A percentile compares a stretch with the other conserved stretches of the same genome.
These are phyloP conservation scores for Larimichthys crocea DNA, from an alignment of 2,113 vertebrate genomes.

Conservation along the genomic window DNA sequence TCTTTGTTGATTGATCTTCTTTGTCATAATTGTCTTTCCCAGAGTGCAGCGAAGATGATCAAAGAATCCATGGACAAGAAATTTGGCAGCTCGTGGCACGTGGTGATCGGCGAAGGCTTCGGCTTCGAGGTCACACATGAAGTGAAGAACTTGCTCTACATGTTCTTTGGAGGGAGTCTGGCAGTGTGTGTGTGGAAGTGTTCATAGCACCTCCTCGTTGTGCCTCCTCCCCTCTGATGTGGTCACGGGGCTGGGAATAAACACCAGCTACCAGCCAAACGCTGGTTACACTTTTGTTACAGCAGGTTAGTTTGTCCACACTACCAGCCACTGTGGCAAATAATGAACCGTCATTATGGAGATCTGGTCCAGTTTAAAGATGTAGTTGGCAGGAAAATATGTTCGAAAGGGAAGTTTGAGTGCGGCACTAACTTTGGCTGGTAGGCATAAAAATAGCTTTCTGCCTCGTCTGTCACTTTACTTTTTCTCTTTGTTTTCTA, in stretches of 20 bases:
- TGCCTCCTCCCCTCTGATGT: constrained; percentile 33
- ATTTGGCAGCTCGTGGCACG: constrained; percentile 98
- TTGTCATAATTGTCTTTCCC: neutral
- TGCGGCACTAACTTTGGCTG: constrained; percentile 31
- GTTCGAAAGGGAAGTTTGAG: constrained; percentile 42
- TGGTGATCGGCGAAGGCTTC: constrained; percentile 97
- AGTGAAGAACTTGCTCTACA: constrained; percentile 97
- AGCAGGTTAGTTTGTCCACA: constrained; percentile 32
- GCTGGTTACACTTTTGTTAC: constrained; percentile 38
- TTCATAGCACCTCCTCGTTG: constrained; percentile 86
- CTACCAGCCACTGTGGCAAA: constrained; percentile 38
- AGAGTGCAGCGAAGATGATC: constrained; percentile 99
- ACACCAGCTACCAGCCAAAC: constrained; percentile 55
- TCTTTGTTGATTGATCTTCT: neutral
- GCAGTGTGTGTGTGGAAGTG: constrained; percentile 98
- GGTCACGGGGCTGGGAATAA: constrained; percentile 25
- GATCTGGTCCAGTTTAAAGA: constrained; percentile 19
- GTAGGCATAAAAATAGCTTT: constrained; percentile 37
- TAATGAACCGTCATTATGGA: neutral
- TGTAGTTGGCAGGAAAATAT: constrained; percentile 22
- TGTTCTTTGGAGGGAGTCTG: constrained; percentile 97
- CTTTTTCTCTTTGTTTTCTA: constrained; percentile 23
- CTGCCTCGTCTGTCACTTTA: constrained; percentile 42
- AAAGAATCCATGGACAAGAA: constrained; percentile 99
- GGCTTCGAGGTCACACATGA: constrained; percentile 97